phyloP scores from a whole-genome alignment of 2,888 invertebrate species.

The Cheilosia pagana region DNA sequence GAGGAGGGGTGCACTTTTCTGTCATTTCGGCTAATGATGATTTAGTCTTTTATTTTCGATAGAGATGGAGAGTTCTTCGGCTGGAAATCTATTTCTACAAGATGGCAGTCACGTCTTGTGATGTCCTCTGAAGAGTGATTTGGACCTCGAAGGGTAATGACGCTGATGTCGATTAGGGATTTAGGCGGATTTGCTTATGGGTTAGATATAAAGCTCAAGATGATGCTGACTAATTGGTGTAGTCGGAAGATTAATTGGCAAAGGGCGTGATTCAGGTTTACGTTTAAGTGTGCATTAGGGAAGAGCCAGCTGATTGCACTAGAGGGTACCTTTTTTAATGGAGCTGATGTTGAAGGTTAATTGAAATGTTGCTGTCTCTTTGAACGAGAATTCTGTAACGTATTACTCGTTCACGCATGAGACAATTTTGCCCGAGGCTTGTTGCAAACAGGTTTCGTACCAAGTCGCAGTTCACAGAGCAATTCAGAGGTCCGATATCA shows the following conservation, averaged over 20 bases:
- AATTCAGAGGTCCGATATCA: too few species aligned
- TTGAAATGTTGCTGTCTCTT: too few species aligned
- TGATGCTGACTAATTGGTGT: slow-evolving; percentile 30
- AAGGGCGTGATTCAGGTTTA: neutral
- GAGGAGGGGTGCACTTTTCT: slow-evolving; percentile 25
- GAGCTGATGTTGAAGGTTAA: too few species aligned
- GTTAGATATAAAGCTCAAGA: slow-evolving; percentile 9
- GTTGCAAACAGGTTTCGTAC: too few species aligned
- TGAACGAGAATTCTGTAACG: too few species aligned
- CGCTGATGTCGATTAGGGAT: slow-evolving; percentile 42
- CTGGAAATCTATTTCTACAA: slow-evolving; percentile 11
- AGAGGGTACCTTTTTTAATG: neutral
- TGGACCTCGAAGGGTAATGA: slow-evolving; percentile 11
- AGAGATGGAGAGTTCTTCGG: too few species aligned
- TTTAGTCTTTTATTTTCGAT: slow-evolving; percentile 8
- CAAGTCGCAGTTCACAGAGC: too few species aligned
- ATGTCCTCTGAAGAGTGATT: slow-evolving; percentile 35
- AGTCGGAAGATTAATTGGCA: slow-evolving; percentile 46
- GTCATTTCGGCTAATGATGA: slow-evolving; percentile 58
- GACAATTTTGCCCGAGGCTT: too few species aligned
- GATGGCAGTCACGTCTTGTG: neutral
- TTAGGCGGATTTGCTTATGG: slow-evolving; percentile 43
- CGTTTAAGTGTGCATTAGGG: neutral
- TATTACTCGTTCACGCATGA: too few species aligned
- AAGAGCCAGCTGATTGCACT: neutral